Evolutionary conservation across 35 echinoderm and acorn worm genomes (phyloP), one percentile per base, ranked within the genome.

Genomic region (Stichopus chloronotus): DNA sequence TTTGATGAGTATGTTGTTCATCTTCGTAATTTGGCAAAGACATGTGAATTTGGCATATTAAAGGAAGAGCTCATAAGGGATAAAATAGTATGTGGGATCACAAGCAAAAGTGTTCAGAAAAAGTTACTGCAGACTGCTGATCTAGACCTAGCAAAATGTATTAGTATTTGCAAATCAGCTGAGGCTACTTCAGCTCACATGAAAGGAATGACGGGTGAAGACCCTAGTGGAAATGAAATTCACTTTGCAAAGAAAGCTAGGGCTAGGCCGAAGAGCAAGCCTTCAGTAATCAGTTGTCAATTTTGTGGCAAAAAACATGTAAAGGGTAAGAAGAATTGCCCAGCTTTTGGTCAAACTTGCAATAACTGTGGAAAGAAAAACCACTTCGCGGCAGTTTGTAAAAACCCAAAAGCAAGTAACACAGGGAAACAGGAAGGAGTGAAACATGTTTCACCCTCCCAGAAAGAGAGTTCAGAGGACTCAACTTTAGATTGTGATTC

Each of bases 41-140:
- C 82, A 72, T 98, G 94, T 85, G 84, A 95, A 19, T 95, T 90
- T 91, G 90, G 94, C n/a, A 25, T 12, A 55, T 55, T 96, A 23
- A 88, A 82, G 4, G 93, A 96, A 74, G 93, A 96, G 6, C 53
- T 94, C 10, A 90, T 96, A 7, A 17, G 90, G 16, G 93, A 94
- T 72, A 17, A 90, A 90, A 92, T 94, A 59, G 84, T 96, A 16
- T 88, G 94, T 57, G 93, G 93, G 30, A 88, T 88, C 20, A 52
- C 85, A 63, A 88, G 85, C 25, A 88, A 52, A 61, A 88, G 25
- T 4, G 19, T 43, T 25, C 55, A 22, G 85, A 88, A 9, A 68
- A 88, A 61, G 25, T 57, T 87, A 61, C 58, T 58, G 55, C 84
- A 88, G 30, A 60, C 85, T 16, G 57, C 58, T 60, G 85, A 88